These are phyloP conservation scores for Amphilophus citrinellus DNA, from an alignment of 2,113 vertebrate genomes.

Conservation along the genomic window DNA sequence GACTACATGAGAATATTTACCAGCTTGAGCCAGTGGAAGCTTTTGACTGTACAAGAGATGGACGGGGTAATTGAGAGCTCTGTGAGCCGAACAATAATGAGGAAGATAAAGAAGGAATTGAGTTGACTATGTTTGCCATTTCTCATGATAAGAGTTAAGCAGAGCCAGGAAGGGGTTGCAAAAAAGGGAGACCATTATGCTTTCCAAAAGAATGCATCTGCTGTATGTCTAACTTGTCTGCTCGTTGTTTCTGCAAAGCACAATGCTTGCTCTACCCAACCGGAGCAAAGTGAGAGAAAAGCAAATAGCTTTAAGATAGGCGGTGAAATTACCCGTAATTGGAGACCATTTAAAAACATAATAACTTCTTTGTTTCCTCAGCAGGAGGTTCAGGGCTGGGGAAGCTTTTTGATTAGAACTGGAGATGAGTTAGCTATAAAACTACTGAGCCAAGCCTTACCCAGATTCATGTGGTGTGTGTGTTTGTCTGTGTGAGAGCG, in stretches of 20 bases:
- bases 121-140: slow-evolving; percentile 56
- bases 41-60: slow-evolving; percentile 47
- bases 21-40: slow-evolving; percentile 27
- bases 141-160: slow-evolving; percentile 55
- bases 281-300: slow-evolving; percentile 66
- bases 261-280: slow-evolving; percentile 52
- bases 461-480: slow-evolving; percentile 36
- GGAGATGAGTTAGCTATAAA: slow-evolving; percentile 76
- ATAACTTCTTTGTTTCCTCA: slow-evolving; percentile 74
- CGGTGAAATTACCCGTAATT: slow-evolving; percentile 77
- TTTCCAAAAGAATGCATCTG: slow-evolving; percentile 55
- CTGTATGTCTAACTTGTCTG: slow-evolving; percentile 50
- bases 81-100: slow-evolving; percentile 69
- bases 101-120: slow-evolving; percentile 66
- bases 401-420: slow-evolving; percentile 76
- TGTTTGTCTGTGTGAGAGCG: background rate
- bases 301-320: slow-evolving; percentile 74
- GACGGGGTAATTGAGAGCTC: slow-evolving; percentile 68
- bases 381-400: slow-evolving; percentile 57
- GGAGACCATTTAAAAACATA: slow-evolving; percentile 80
- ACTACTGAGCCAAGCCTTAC: slow-evolving; percentile 63
- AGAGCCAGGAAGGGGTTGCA: slow-evolving; percentile 19
- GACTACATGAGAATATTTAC: slow-evolving; percentile 28
- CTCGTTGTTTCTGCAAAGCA: slow-evolving; percentile 53
- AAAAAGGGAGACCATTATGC: slow-evolving; percentile 19